Evolutionary conservation across 2,113 vertebrate genomes (phyloP), one percentile per base, ranked within the genome.

Genomic region (Dascyllus trimaculatus): DNA sequence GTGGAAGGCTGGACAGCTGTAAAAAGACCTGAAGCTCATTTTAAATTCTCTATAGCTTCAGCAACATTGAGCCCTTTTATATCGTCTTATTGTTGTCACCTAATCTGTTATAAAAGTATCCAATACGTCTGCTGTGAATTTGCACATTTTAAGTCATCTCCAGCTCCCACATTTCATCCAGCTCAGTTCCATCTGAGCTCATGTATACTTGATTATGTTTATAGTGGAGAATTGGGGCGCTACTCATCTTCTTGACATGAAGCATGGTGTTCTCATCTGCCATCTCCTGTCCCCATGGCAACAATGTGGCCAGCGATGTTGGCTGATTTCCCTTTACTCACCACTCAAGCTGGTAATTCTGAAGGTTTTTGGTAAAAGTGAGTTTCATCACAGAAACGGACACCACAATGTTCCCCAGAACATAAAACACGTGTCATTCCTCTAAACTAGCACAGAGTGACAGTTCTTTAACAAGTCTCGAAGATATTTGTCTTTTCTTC

Each of bases 251-350:
- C 82, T 85, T 80, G 65, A 88, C 70, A 51, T 72, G 66, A 76
- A 63, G 38, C 61, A 45, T 70, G 32, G 54, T 74, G 72, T 79
- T 87, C 85, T 88, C 72, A 68, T 85, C 76, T 86, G 79, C 76
- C 58, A 65, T 75, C 67, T 88, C 51, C 60, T 80, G 88, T 94
- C 91, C 85, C 91, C 90, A 93, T 94, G 91, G 92, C 88, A 94
- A 94, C 93, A 52, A 71, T 71, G 78, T 75, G 68, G 70, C 89
- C 85, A 84, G 69, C 80, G 63, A 78, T 77, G 64, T 59, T 43
- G 77, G 60, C 64, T 58, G 61, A 13, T 82, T 83, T 61, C 62
- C 62, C 29, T 74, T 84, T 70, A 54, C 51, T 38, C 56, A 48
- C 73, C 75, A 82, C 59, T 59, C 66, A 25, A 87, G 74, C 58